Percentiles rank a stretch among this genome's conserved stretches.
Evolutionary conservation across 2,888 invertebrate species (phyloP).

Genomic region (Zonitis immaculata): DNA sequence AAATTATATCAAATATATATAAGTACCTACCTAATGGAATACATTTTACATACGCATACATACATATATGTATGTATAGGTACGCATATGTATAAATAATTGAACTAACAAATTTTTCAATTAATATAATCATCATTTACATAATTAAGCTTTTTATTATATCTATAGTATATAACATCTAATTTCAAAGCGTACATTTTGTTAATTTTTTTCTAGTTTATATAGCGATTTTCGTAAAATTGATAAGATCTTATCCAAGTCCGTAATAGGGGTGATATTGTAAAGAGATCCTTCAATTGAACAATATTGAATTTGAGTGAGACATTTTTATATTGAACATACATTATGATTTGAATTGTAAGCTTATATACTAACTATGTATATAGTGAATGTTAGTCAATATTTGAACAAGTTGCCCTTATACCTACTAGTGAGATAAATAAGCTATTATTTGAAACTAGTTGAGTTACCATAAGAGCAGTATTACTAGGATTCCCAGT

Average conservation of each 20-base stretch:
- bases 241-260: too few relatives aligned
- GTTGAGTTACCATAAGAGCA: conserved; percentile 14
- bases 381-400: conserved; percentile 24
- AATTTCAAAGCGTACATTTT: too few relatives aligned
- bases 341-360: conserved; percentile 27
- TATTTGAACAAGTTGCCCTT: conserved; percentile 25
- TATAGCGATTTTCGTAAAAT: too few relatives aligned
- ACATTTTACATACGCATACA: not conserved
- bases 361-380: too few relatives aligned
- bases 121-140: too few relatives aligned
- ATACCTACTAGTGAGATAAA: conserved; percentile 23
- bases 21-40: not conserved
- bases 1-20: too few relatives aligned
- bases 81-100: too few relatives aligned
- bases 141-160: too few relatives aligned
- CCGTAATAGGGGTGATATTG: not conserved
- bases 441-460: conserved; percentile 21
- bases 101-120: too few relatives aligned
- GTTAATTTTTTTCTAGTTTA: too few relatives aligned
- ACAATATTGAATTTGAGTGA: conserved; percentile 12
- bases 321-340: conserved; percentile 25
- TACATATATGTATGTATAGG: not conserved
- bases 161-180: too few relatives aligned
- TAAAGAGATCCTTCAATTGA: not conserved
- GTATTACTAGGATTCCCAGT: too few relatives aligned